Percentiles rank a stretch among this genome's conserved stretches.
These are phyloP conservation scores for Coptodon bakossiorum DNA, from an alignment of 2,113 vertebrate genomes.

Conservation along the genomic window DNA sequence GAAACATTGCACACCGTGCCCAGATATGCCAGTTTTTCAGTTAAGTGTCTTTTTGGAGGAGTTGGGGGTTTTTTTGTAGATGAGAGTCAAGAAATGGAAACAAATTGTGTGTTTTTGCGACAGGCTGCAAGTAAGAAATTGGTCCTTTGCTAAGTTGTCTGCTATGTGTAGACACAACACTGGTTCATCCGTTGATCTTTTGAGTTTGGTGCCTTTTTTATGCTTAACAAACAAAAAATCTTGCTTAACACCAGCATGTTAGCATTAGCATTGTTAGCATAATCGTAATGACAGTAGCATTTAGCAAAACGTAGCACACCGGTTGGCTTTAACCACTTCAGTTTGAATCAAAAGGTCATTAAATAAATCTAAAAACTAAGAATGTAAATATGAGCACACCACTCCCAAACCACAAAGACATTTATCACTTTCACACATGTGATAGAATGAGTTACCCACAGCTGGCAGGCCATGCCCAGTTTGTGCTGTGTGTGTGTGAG, in stretches of 20 bases:
- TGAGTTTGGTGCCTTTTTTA: neutral
- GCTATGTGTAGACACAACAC: neutral
- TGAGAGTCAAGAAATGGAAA: neutral
- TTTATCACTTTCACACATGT: neutral
- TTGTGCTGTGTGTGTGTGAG: neutral
- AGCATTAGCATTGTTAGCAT: neutral
- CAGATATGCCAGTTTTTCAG: neutral
- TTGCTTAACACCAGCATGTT: neutral
- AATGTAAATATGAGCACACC: neutral
- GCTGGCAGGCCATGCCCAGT: neutral
- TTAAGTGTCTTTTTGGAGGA: neutral
- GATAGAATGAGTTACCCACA: neutral
- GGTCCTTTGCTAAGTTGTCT: neutral
- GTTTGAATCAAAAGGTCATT: neutral
- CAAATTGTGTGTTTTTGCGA: neutral
- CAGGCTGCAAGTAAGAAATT: neutral
- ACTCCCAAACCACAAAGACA: neutral
- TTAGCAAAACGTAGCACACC: neutral
- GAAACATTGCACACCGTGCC: neutral
- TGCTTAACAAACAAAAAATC: neutral
- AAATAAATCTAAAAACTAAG: neutral
- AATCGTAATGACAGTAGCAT: neutral
- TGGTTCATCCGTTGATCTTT: neutral
- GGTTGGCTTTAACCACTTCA: neutral
- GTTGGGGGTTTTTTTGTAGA: rapidly evolving